Base-by-base conservation (phyloP, 1,140 invertebrate genomes). In the Anastrepha ludens region DNA sequence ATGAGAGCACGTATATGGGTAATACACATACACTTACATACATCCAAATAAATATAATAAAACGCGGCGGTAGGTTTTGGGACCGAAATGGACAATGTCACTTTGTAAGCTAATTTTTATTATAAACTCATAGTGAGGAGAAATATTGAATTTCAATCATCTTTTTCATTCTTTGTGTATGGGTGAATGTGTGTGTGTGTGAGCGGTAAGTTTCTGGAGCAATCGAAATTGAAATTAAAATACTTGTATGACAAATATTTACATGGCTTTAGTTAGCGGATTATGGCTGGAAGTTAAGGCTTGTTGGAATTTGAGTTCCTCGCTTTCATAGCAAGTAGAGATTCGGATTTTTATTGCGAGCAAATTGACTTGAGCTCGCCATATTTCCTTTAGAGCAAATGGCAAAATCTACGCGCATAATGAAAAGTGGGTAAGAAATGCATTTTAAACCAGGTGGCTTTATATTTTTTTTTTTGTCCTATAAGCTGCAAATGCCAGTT, bases 1-100 rank as follows among this genome's bases (percentile, higher is more conserved):
- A 3, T 41, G 2, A 39, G 29, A 13, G 20, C 13, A 3, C 13
- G 39, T 41, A 39, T 8, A 20, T 39, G 39, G 15, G 47, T 15
- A 70, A 39, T 15, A 7, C 39, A 41, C 20, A 65, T 65, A 74
- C 17, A 74, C 17, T 44, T 47, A 47, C 44, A 74, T 9, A 74
- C 11, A 44, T 47, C 17, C n/a, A 47, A 62, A 47, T 44, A 15
- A 15, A 74, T 47, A 44, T 74, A 74, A n/a, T 47, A 74, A 74
- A 74, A 41, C 67, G 41, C 67, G 17, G 67, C 67, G 67, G 67
- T 74, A 74, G 67, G 67, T 74, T 74, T 44, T 74, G 15, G 44
- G 15, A 41, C 13, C 67, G 67, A n/a, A 74, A 15, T 74, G 67
- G 41, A 44, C 67, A 74, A 74, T 74, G 41, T 47, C 67, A 47